These are phyloP conservation scores for Pipistrellus kuhlii DNA, from an alignment of 2,797 vertebrate species.

Conservation along the genomic window DNA sequence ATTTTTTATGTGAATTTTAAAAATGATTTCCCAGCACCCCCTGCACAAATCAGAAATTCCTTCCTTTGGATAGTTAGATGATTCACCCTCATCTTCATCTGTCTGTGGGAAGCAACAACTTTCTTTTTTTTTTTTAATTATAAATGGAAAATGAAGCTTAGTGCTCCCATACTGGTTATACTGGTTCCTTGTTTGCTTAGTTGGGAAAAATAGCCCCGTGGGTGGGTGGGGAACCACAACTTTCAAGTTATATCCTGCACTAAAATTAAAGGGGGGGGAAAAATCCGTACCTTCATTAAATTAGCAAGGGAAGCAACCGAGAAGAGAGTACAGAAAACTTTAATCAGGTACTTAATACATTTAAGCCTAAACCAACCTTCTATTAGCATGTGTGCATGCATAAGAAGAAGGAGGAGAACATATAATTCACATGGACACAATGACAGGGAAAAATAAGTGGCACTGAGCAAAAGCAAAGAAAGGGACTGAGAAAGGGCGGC, in stretches of 20 bases:
- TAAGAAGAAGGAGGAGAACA: background rate
- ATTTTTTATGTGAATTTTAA: slow-evolving; percentile 23
- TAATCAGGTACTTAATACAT: background rate
- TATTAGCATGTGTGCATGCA: background rate
- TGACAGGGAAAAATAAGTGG: background rate
- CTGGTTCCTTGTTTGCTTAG: slow-evolving; percentile 9
- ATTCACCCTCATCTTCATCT: background rate
- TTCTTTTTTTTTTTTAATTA: background rate
- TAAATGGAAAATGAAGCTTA: background rate
- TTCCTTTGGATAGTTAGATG: background rate
- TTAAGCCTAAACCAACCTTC: background rate
- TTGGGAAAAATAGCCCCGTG: slow-evolving; percentile 10
- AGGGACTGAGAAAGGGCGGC: background rate
- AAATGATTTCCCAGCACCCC: background rate
- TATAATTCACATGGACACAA: background rate
- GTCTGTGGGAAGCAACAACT: background rate
- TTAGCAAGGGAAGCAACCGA: background rate
- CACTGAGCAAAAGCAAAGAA: background rate
- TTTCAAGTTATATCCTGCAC: slow-evolving; percentile 57
- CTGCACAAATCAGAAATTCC: background rate
- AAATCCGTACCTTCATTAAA: background rate
- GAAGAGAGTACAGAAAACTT: background rate
- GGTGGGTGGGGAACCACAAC: slow-evolving; percentile 4
- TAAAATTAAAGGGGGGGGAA: background rate
- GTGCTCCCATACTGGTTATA: slow-evolving; percentile 42